These are phyloP conservation scores for Bovichtus diacanthus DNA, from an alignment of 2,797 vertebrate genomes.

Conservation along the genomic window DNA sequence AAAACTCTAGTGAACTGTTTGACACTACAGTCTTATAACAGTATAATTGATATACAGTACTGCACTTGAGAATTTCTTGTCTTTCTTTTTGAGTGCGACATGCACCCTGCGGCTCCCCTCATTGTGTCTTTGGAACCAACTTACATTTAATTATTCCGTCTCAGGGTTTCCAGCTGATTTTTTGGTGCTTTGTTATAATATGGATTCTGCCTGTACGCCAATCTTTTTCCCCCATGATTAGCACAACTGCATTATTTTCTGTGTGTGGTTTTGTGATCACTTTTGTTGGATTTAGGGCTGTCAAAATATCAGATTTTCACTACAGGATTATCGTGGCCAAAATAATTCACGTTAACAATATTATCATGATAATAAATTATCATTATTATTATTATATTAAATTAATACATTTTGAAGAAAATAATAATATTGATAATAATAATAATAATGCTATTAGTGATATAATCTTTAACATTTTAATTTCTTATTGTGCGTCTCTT, in stretches of 20 bases:
- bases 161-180: slow-evolving; percentile 37
- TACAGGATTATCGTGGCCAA: too few species aligned
- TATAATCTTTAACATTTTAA: too few species aligned
- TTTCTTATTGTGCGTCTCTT: too few species aligned
- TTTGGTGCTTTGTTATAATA: slow-evolving; percentile 24
- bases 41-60: neutral
- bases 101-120: neutral
- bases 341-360: too few species aligned
- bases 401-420: too few species aligned
- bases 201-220: neutral
- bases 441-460: too few species aligned
- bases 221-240: slow-evolving; percentile 11
- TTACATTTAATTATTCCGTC: slow-evolving; percentile 11
- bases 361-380: too few species aligned
- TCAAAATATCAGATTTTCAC: too few species aligned
- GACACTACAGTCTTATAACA: neutral
- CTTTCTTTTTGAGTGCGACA: neutral
- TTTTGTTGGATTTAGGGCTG: neutral
- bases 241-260: slow-evolving; percentile 3
- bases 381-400: too few species aligned
- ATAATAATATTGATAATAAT: too few species aligned
- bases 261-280: neutral
- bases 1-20: neutral
- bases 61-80: neutral
- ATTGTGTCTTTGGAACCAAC: neutral